phyloP scores from a whole-genome alignment of 2,797 vertebrate genomes.

The Tolypeutes matacus region DNA sequence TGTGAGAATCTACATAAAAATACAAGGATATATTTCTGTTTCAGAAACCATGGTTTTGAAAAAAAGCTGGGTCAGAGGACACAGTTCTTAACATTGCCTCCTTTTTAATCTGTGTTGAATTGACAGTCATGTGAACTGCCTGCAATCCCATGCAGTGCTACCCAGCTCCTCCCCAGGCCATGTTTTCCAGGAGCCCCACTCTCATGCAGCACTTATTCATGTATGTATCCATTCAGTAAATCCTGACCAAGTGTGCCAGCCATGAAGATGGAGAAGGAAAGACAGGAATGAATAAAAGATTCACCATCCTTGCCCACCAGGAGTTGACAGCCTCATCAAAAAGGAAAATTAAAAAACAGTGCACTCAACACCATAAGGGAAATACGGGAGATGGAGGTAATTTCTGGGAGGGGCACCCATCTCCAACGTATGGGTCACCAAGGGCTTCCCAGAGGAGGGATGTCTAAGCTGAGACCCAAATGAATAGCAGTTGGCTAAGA shows the following conservation, averaged over 20 bases:
- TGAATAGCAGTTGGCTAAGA: not conserved
- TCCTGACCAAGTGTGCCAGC: not conserved
- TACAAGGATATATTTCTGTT: not conserved
- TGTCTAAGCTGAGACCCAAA: not conserved
- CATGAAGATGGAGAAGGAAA: not conserved
- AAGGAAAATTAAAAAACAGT: not conserved
- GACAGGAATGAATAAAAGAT: not conserved
- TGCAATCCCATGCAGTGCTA: not conserved
- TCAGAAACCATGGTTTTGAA: not conserved
- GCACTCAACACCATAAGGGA: not conserved
- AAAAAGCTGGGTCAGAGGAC: too few species aligned
- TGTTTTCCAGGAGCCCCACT: not conserved
- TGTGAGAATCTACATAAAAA: not conserved
- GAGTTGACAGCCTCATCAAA: not conserved
- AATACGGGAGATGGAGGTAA: accelerated
- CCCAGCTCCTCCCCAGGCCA: not conserved
- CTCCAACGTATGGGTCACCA: not conserved
- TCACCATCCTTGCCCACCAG: not conserved
- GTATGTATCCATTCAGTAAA: not conserved
- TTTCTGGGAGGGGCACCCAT: not conserved
- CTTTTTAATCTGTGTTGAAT: not conserved
- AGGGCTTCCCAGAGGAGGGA: not conserved
- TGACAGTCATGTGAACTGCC: not conserved
- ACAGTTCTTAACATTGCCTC: not conserved
- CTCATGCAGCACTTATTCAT: not conserved